phyloP scores from a whole-genome alignment of 2,888 invertebrate genomes.

The Meghimatium bilineatum region DNA sequence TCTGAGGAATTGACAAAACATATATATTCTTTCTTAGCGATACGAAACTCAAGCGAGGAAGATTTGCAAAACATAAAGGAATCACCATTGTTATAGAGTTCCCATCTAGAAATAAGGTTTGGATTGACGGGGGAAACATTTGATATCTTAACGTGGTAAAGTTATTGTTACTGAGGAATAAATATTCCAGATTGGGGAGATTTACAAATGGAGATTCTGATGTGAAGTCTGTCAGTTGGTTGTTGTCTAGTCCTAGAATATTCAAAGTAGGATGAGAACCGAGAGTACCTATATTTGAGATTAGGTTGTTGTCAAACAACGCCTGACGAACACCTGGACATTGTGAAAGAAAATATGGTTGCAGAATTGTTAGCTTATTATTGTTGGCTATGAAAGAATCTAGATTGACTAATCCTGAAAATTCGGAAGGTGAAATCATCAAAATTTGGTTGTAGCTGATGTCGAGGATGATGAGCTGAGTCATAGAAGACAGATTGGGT shows the following conservation, averaged over 20 bases:
- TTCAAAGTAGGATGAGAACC: slow-evolving; percentile 38
- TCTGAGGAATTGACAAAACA: neutral
- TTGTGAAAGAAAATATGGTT: neutral
- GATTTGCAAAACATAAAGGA: neutral
- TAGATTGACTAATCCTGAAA: slow-evolving; percentile 27
- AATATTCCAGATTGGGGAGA: slow-evolving; percentile 3
- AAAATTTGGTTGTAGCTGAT: slow-evolving; percentile 35
- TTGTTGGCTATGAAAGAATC: slow-evolving; percentile 31
- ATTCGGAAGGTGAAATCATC: neutral
- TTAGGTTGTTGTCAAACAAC: slow-evolving; percentile 33
- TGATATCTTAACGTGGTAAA: slow-evolving; percentile 25
- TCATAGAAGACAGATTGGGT: slow-evolving; percentile 11
- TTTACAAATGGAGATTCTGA: slow-evolving; percentile 18
- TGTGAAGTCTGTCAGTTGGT: slow-evolving; percentile 27
- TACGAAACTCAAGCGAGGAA: slow-evolving; percentile 34
- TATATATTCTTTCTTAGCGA: slow-evolving; percentile 4
- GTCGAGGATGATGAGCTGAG: neutral
- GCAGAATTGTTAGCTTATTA: slow-evolving; percentile 31
- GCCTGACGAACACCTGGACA: neutral
- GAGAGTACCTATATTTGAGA: slow-evolving; percentile 1
- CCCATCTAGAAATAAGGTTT: neutral
- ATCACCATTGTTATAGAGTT: slow-evolving; percentile 29
- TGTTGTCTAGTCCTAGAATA: slow-evolving; percentile 30
- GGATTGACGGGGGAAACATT: slow-evolving; percentile 34
- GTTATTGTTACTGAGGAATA: slow-evolving; percentile 40